Percentiles rank a stretch among this genome's conserved stretches.
These are phyloP conservation scores for Mystacornis crossleyi DNA, from an alignment of 2,113 vertebrate genomes.

Conservation along the genomic window DNA sequence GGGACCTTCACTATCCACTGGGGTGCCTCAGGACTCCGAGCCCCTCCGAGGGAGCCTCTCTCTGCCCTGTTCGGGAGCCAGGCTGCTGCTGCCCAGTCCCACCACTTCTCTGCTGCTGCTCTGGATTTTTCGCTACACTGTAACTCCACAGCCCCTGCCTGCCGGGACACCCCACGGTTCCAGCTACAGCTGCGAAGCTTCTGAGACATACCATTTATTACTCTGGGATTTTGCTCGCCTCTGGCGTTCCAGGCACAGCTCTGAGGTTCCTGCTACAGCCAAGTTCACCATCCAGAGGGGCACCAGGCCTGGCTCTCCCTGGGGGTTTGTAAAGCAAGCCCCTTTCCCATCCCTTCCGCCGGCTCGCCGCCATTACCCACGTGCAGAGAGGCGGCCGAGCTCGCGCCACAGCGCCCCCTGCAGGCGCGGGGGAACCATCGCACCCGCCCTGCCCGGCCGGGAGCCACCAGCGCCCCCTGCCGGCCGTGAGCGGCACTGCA, in stretches of 20 bases:
- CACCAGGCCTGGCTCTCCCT: no score
- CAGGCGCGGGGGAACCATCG: neutral
- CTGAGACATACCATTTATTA: neutral
- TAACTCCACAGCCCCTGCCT: neutral
- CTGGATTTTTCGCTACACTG: neutral
- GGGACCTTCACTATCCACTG: neutral
- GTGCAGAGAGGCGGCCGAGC: neutral
- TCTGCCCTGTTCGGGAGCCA: rapidly evolving
- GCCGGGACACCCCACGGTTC: rapidly evolving
- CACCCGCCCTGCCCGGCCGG: neutral
- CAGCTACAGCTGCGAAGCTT: neutral
- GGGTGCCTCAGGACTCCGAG: rapidly evolving
- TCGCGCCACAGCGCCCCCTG: neutral
- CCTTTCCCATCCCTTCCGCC: no score
- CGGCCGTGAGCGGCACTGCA: neutral
- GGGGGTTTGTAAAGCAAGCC: no score
- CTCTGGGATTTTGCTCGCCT: neutral
- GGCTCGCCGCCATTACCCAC: no score
- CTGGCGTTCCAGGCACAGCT: neutral
- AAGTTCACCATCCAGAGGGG: neutral
- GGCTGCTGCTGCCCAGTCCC: neutral
- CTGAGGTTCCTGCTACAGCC: neutral
- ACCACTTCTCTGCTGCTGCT: neutral
- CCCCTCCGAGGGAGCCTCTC: neutral
- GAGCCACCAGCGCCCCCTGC: neutral